A percentile compares a stretch with the other conserved stretches of the same genome.
Evolutionary conservation across 2,888 invertebrate species (phyloP).

Genomic region (Folsomia manolachei): DNA sequence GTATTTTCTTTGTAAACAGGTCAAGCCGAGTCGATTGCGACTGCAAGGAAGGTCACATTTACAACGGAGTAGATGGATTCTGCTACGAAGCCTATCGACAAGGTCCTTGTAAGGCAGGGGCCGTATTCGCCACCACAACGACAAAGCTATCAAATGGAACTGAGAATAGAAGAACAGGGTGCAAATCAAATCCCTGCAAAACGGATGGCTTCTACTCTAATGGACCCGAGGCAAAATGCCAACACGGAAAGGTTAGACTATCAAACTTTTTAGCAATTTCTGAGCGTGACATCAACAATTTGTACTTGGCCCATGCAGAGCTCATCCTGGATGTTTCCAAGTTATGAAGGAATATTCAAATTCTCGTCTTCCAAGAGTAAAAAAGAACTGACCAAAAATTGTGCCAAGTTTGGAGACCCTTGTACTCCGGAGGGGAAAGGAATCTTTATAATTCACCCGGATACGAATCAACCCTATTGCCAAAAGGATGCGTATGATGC

Average conservation of each 20-base stretch:
- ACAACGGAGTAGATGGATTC: slow-evolving; percentile 24
- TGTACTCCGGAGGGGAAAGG: slow-evolving; percentile 18
- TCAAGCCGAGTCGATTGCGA: slow-evolving; percentile 43
- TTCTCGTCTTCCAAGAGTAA: no score
- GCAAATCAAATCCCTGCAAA: slow-evolving; percentile 35
- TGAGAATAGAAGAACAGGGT: slow-evolving; percentile 15
- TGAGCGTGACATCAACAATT: not conserved
- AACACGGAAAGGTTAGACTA: slow-evolving; percentile 27
- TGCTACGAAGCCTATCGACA: slow-evolving; percentile 34
- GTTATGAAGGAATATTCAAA: not conserved
- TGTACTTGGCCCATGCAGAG: no score
- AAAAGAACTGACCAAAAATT: slow-evolving; percentile 23
- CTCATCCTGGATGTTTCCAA: not conserved
- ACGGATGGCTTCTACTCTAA: slow-evolving; percentile 34
- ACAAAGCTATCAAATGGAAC: slow-evolving; percentile 5
- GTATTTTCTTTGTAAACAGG: slow-evolving; percentile 15
- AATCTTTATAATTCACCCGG: slow-evolving; percentile 18
- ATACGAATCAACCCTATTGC: slow-evolving; percentile 15
- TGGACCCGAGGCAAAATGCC: slow-evolving; percentile 23
- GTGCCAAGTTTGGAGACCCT: not conserved
- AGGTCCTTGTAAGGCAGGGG: slow-evolving; percentile 36
- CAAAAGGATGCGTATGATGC: not conserved
- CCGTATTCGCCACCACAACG: slow-evolving; percentile 17
- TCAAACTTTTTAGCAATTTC: no score
- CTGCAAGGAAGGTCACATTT: slow-evolving; percentile 32